Conservation (phyloP, 2,113 vertebrate genomes). For the Apaloderma vittatum region DNA sequence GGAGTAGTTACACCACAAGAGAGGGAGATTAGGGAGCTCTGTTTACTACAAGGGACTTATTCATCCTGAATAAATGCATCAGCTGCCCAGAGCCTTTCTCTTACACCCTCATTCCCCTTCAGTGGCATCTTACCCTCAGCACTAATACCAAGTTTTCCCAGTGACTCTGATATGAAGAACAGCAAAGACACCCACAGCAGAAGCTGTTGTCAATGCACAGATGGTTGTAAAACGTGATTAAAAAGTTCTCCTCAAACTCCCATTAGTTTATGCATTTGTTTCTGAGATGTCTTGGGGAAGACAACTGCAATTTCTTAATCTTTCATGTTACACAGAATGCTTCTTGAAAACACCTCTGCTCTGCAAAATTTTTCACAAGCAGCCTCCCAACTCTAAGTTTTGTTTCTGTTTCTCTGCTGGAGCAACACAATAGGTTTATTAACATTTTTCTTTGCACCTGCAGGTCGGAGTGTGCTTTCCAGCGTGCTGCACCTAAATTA, state of each 20-base stretch:
- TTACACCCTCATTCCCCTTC: background rate
- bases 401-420: background rate
- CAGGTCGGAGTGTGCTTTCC: background rate
- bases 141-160: background rate
- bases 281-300: background rate
- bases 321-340: background rate
- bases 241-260: background rate
- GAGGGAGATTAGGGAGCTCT: conserved; percentile 33
- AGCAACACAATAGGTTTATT: background rate
- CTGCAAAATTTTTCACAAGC: background rate
- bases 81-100: background rate
- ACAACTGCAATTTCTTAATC: background rate
- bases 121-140: background rate
- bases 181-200: background rate
- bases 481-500: background rate
- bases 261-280: background rate
- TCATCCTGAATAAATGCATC: conserved; percentile 22
- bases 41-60: conserved; percentile 20
- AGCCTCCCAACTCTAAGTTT: background rate
- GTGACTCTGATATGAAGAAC: background rate
- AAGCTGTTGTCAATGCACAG: background rate
- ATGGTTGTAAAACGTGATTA: background rate
- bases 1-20: background rate
- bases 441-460: background rate
- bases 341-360: background rate